These are phyloP conservation scores for Oscheius sp. DNA, from an alignment of 1,140 invertebrate genomes.

Conservation along the genomic window DNA sequence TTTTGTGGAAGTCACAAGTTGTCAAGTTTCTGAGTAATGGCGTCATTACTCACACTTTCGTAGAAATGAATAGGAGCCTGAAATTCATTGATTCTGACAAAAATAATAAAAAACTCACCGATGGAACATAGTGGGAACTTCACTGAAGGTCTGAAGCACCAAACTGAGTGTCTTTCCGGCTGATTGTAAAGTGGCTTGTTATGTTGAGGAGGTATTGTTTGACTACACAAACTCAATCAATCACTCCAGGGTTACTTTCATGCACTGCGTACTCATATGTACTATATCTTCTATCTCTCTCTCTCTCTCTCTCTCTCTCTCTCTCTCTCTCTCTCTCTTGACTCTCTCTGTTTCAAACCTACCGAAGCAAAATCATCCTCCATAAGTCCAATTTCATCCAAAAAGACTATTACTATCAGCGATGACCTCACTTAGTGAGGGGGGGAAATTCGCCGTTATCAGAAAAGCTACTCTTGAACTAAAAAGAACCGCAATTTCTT, in stretches of 20 bases:
- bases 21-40: neutral
- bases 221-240: neutral
- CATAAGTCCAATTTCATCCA: conserved; percentile 18
- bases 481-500: neutral
- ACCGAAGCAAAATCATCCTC: neutral
- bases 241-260: too few relatives aligned
- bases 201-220: conserved; percentile 8
- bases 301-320: too few relatives aligned
- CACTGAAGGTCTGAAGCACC: conserved; percentile 14
- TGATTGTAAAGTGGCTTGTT: conserved; percentile 5
- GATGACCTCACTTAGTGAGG: neutral
- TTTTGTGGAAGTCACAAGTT: neutral
- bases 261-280: too few relatives aligned
- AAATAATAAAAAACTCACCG: neutral
- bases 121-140: neutral
- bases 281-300: too few relatives aligned
- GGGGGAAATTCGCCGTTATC: conserved; percentile 2
- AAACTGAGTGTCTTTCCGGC: conserved; percentile 4
- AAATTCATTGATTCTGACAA: neutral
- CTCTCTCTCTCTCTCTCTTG: neutral
- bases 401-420: conserved; percentile 15
- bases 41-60: conserved; percentile 14
- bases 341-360: neutral
- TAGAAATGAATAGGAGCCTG: conserved; percentile 18
- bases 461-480: neutral